A percentile compares a stretch with the other conserved stretches of the same genome.
Evolutionary conservation across 64 coral and sea anemone species (phyloP).

Genomic region (Pocillopora verrucosa): DNA sequence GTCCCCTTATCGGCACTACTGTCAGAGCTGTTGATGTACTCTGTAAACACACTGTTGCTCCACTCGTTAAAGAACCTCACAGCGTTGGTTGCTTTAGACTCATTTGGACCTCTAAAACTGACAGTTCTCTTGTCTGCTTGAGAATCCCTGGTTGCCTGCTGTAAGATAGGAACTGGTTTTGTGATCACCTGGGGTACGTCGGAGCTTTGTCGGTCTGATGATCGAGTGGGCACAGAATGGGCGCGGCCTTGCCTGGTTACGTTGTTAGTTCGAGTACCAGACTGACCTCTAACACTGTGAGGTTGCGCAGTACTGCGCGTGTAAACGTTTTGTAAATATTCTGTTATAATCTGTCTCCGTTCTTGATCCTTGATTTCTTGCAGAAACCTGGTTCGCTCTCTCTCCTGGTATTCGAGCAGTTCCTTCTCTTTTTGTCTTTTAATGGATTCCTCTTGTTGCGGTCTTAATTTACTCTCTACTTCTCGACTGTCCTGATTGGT

Average conservation of each 20-base stretch:
- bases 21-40: slow-evolving; percentile 85
- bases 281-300: background rate
- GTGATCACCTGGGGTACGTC: slow-evolving; percentile 35
- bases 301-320: background rate
- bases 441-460: slow-evolving; percentile 69
- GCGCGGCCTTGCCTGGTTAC: slow-evolving; percentile 52
- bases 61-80: slow-evolving; percentile 82
- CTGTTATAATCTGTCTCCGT: slow-evolving; percentile 76
- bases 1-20: slow-evolving; percentile 22
- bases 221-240: slow-evolving; percentile 46
- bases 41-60: slow-evolving; percentile 75
- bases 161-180: slow-evolving; percentile 65
- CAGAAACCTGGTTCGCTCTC: slow-evolving; percentile 55
- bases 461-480: background rate
- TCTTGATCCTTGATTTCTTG: slow-evolving; percentile 75
- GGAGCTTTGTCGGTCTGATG: background rate
- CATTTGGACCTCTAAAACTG: slow-evolving; percentile 16
- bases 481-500: no score
- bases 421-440: slow-evolving; percentile 74
- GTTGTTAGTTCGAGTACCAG: slow-evolving; percentile 20
- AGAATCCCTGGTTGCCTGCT: slow-evolving; percentile 1
- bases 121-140: slow-evolving; percentile 49
- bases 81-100: slow-evolving; percentile 13
- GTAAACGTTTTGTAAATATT: slow-evolving; percentile 79
- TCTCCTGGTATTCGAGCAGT: slow-evolving; percentile 42